Conservation (phyloP, 2,888 invertebrate genomes). For the Toxonevra muliebris region DNA sequence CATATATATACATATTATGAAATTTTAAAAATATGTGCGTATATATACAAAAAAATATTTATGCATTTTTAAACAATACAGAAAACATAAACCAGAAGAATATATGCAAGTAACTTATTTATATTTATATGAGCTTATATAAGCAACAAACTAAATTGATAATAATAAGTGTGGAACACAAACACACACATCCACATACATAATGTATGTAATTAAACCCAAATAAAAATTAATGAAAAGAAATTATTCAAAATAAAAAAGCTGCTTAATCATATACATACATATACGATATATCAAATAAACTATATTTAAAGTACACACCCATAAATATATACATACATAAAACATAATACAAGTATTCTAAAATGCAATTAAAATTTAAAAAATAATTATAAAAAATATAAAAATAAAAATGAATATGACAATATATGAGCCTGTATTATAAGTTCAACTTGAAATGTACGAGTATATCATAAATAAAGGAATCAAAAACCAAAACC, state of each 20-base stretch:
- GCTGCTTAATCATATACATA: constrained; percentile 27
- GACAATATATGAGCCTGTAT: constrained; percentile 41
- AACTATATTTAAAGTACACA: constrained; percentile 29
- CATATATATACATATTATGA: constrained; percentile 46
- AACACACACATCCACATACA: constrained; percentile 33
- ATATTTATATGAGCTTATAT: constrained; percentile 44
- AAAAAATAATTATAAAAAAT: constrained; percentile 22
- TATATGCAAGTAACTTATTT: constrained; percentile 27
- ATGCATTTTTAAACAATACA: constrained; percentile 27
- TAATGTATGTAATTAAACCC: constrained; percentile 31
- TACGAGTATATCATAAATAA: constrained; percentile 46
- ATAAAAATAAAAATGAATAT: constrained; percentile 31
- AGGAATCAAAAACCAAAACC: constrained; percentile 45
- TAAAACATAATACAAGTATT: constrained; percentile 15
- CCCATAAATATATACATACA: constrained; percentile 20
- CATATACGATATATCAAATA: constrained; percentile 7
- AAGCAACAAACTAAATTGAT: constrained; percentile 33
- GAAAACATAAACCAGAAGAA: constrained; percentile 5
- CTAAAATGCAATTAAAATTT: constrained; percentile 17
- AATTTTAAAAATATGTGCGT: constrained; percentile 37
- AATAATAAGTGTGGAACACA: constrained; percentile 30
- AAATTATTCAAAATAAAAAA: constrained; percentile 23
- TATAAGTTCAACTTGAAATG: constrained; percentile 35
- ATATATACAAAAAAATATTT: constrained; percentile 32
- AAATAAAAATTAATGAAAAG: constrained; percentile 21